Conservation (phyloP, 64 coral and sea anemone genomes). For the Exaiptasia diaphana region DNA sequence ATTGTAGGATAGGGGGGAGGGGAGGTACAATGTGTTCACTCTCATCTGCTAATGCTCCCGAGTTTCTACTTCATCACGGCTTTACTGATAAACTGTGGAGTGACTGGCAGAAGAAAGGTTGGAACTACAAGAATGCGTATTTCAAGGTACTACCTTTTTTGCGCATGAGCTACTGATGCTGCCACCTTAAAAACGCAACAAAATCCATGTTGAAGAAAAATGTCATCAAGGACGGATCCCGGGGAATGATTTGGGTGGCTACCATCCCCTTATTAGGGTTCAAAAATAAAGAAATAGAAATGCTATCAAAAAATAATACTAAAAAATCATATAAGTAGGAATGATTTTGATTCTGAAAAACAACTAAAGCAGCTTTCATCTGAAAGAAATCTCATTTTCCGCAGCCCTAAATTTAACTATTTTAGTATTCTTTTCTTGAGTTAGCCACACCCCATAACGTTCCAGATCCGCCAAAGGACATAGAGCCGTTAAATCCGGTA, state of each 20-base stretch:
- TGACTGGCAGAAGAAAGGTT: constrained; percentile 83
- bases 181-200: too few relatives aligned
- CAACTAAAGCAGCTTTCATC: too few relatives aligned
- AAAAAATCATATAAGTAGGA: background rate
- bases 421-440: background rate
- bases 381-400: background rate
- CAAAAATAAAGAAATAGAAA: background rate
- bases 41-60: constrained; percentile 77
- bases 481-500: background rate
- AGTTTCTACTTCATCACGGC: constrained; percentile 79
- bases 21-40: constrained; percentile 72
- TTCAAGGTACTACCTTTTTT: background rate
- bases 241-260: background rate
- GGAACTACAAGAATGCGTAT: constrained; percentile 47
- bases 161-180: too few relatives aligned
- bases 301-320: background rate
- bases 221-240: background rate
- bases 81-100: constrained; percentile 84
- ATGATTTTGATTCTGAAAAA: too few relatives aligned
- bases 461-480: background rate
- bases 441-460: background rate
- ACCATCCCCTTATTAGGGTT: background rate
- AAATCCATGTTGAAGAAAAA: background rate
- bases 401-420: background rate
- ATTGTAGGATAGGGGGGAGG: constrained; percentile 75